Percentiles rank a stretch among this genome's conserved stretches.
These are phyloP conservation scores for Dendrocopos noguchii DNA, from an alignment of 2,113 vertebrate genomes.

Conservation along the genomic window DNA sequence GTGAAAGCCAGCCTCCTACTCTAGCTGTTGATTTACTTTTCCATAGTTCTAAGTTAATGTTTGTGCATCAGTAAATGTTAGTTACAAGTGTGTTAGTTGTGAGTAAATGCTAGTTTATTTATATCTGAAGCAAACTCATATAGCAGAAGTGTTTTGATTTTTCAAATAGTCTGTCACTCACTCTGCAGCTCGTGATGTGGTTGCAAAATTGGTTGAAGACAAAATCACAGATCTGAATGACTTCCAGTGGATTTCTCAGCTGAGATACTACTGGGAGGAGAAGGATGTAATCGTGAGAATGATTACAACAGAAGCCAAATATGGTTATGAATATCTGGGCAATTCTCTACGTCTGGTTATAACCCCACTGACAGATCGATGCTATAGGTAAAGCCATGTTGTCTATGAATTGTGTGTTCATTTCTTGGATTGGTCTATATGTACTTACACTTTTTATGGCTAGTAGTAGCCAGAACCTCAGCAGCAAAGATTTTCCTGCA, in stretches of 20 bases:
- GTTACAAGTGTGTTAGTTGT: too few relatives aligned
- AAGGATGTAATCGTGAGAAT: constrained; percentile 85
- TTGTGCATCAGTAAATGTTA: too few relatives aligned
- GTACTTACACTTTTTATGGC: not conserved
- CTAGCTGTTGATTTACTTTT: not conserved
- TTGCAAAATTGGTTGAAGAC: constrained; percentile 83
- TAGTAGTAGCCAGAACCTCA: not conserved
- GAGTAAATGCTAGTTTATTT: too few relatives aligned
- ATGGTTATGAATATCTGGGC: constrained; percentile 95
- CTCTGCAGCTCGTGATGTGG: constrained; percentile 87
- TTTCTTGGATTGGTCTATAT: not conserved
- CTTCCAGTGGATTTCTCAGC: constrained; percentile 94
- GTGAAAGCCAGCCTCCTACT: not conserved
- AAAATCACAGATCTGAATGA: constrained; percentile 83
- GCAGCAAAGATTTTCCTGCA: not conserved
- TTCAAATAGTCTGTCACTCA: not conserved
- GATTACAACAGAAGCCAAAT: constrained; percentile 89
- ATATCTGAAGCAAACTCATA: not conserved
- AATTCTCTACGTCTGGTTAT: constrained; percentile 91
- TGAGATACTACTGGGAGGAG: constrained; percentile 90
- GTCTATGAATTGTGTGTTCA: not conserved
- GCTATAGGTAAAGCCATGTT: constrained; percentile 83
- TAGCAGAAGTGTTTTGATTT: not conserved
- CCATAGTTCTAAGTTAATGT: not conserved
- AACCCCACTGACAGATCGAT: constrained; percentile 92